Percentiles rank a stretch among this genome's conserved stretches.
These are phyloP conservation scores for Ivindomyrus marchei DNA, from an alignment of 2,113 vertebrate species.

Conservation along the genomic window DNA sequence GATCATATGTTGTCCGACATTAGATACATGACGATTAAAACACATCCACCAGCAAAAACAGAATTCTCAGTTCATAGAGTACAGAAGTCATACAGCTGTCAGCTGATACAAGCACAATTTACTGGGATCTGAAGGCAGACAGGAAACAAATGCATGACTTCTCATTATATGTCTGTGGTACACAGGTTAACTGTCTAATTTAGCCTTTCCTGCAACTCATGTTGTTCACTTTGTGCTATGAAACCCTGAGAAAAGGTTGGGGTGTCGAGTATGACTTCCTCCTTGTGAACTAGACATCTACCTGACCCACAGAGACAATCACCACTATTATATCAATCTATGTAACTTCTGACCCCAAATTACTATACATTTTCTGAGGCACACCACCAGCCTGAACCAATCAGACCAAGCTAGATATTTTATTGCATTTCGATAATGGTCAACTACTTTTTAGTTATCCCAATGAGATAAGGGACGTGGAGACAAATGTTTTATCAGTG, in stretches of 20 bases:
- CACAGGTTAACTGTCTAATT: not conserved
- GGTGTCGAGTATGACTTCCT: not conserved
- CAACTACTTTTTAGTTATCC: slow-evolving; percentile 43
- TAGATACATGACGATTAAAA: not conserved
- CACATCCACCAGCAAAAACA: not conserved
- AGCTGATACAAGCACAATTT: not conserved
- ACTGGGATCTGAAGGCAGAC: not conserved
- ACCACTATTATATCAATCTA: not conserved
- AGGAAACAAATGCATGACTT: not conserved
- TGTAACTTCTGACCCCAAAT: not conserved
- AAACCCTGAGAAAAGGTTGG: not conserved
- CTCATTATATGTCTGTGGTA: not conserved
- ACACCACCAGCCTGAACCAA: not conserved
- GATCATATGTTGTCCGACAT: not conserved
- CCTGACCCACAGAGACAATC: not conserved
- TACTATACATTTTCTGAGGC: not conserved
- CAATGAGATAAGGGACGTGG: slow-evolving; percentile 35
- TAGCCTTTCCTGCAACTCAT: not conserved
- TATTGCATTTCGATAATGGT: slow-evolving; percentile 45
- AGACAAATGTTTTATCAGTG: not conserved
- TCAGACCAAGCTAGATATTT: slow-evolving; percentile 40
- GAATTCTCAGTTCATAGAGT: not conserved
- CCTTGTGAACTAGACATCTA: not conserved
- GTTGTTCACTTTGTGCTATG: not conserved
- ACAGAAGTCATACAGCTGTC: not conserved